A percentile compares a stretch with the other conserved stretches of the same genome.
Conservation (phyloP, 2,888 invertebrate genomes). For the Parnassius glacialis region DNA sequence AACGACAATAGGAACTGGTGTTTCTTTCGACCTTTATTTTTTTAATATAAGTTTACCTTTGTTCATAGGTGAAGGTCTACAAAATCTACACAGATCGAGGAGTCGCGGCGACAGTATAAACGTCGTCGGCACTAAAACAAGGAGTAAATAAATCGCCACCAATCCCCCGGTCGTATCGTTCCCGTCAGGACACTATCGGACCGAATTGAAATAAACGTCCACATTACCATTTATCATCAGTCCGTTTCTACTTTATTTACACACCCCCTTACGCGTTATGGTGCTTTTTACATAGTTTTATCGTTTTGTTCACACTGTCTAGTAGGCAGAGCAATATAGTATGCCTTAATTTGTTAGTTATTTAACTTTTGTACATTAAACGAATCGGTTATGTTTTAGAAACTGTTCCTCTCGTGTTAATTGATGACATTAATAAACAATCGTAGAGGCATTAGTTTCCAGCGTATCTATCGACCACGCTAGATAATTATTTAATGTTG, state of each 20-base stretch:
- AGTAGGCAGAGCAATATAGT: constrained; percentile 52
- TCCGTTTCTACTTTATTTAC: constrained; percentile 53
- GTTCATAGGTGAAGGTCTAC: constrained; percentile 82
- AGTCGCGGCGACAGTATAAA: constrained; percentile 92
- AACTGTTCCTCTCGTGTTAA: constrained; percentile 49
- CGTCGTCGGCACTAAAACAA: constrained; percentile 82
- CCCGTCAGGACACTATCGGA: constrained; percentile 47
- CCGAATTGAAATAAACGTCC: constrained; percentile 65
- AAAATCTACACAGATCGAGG: constrained; percentile 87
- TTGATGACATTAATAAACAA: constrained; percentile 37
- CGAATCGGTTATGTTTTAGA: constrained; percentile 39
- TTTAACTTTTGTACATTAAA: constrained; percentile 31
- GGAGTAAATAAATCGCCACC: constrained; percentile 62
- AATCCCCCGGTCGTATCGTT: constrained; percentile 14
- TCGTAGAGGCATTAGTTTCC: constrained; percentile 11
- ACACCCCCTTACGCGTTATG: constrained; percentile 23
- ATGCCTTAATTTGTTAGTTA: constrained; percentile 40
- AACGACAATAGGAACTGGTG: no score
- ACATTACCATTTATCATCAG: constrained; percentile 34
- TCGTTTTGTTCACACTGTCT: constrained; percentile 25
- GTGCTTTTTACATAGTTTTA: constrained; percentile 16
- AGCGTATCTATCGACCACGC: constrained; percentile 2
- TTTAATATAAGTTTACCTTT: constrained; percentile 9
- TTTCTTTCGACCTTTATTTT: no score
- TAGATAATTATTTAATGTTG: constrained; percentile 16